Conservation (phyloP, 2,797 vertebrate species). For the Semaprochilodus insignis region DNA sequence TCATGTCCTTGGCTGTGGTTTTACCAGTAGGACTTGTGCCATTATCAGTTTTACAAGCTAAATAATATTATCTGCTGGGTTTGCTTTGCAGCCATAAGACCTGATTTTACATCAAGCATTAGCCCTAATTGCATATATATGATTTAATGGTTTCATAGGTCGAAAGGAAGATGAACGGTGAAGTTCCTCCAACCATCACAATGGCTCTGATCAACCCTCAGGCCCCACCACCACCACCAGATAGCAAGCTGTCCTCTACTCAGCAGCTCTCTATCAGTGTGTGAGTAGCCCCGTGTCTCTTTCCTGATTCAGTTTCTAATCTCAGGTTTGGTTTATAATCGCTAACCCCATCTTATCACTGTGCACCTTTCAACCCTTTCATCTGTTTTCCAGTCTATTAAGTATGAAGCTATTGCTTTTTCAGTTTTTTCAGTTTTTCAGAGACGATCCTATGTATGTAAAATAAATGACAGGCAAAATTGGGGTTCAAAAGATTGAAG, state of each 20-base stretch:
- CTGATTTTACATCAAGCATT: not conserved
- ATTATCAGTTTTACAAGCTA: too few species aligned
- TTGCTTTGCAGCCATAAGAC: not conserved
- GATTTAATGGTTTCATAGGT: slow-evolving; percentile 61
- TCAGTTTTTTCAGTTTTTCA: too few species aligned
- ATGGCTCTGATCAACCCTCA: slow-evolving; percentile 82
- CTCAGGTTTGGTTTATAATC: not conserved
- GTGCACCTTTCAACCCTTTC: not conserved
- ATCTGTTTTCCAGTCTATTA: not conserved
- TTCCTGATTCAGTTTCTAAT: not conserved
- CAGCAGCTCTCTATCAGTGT: slow-evolving; percentile 86
- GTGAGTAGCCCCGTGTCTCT: slow-evolving; percentile 71
- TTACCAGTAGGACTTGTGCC: not conserved
- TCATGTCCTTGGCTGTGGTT: not conserved
- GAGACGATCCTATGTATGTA: too few species aligned
- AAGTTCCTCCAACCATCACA: slow-evolving; percentile 75
- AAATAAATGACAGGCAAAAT: too few species aligned
- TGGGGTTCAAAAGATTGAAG: too few species aligned
- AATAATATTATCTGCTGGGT: not conserved
- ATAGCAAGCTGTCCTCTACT: slow-evolving; percentile 77
- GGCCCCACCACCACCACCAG: slow-evolving; percentile 68
- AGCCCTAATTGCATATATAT: not conserved
- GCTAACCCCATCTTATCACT: not conserved
- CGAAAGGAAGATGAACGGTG: slow-evolving; percentile 76
- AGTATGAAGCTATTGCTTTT: too few species aligned